These are phyloP conservation scores for Stenodera caucasica DNA, from an alignment of 2,888 invertebrate species.

Conservation along the genomic window DNA sequence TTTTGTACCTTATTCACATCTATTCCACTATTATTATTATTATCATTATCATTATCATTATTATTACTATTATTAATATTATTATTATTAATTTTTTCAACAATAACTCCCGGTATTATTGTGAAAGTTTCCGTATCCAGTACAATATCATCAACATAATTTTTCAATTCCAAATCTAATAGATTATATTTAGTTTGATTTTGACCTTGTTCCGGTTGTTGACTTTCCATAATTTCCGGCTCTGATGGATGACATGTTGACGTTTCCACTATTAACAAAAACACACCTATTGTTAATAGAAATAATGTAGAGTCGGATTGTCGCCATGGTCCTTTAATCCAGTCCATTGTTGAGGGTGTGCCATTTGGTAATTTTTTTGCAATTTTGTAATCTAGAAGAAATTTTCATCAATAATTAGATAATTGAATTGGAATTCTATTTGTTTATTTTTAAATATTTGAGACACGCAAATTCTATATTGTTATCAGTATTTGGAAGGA, in stretches of 20 bases:
- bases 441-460: neutral
- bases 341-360: slow-evolving; percentile 39
- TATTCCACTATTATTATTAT: neutral
- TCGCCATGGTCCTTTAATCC: slow-evolving; percentile 3
- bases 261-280: slow-evolving; percentile 28
- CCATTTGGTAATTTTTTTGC: slow-evolving; percentile 29
- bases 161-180: slow-evolving; percentile 60
- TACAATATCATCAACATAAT: slow-evolving; percentile 60
- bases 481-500: neutral
- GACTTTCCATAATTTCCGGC: slow-evolving; percentile 35
- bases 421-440: too few relatives aligned
- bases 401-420: slow-evolving; percentile 1
- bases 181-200: slow-evolving; percentile 30
- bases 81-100: slow-evolving; percentile 49
- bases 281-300: slow-evolving; percentile 28
- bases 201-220: neutral
- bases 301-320: neutral
- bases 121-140: slow-evolving; percentile 60
- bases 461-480: neutral
- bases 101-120: slow-evolving; percentile 63
- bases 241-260: slow-evolving; percentile 7
- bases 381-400: slow-evolving; percentile 26
- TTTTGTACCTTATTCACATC: slow-evolving; percentile 54
- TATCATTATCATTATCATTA: slow-evolving; percentile 29
- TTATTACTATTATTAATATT: slow-evolving; percentile 25